Base-by-base conservation (phyloP, 2,113 vertebrate species). In the Urocitellus parryii region DNA sequence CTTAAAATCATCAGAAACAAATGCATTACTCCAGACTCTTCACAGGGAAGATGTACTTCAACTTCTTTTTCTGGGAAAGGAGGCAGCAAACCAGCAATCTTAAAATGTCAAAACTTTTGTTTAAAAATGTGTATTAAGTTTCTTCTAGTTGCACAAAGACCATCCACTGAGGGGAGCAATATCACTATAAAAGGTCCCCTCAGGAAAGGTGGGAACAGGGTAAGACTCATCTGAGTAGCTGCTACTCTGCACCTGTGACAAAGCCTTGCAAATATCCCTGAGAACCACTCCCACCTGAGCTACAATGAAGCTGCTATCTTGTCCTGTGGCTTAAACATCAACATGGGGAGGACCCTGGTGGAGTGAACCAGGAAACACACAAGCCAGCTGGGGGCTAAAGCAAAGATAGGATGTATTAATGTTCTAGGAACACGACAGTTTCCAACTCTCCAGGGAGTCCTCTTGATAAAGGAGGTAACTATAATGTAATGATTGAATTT, bases 201-300 rank as follows among this genome's bases (percentile, higher is more conserved):
- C 1, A 53, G 78, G 72, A 22, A 53, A 45, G 37, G 22, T 14
- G 70, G 86, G 17, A 63, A 51, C 20, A 42, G 81, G 7, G 56
- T 58, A 58, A 22, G 56, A 58, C 17, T 25, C 61, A 63, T 63
- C 24, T 24, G 34, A 63, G 67, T 56, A 18, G 72, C 72, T 39
- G 93, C 82, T 78, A 8, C 45, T 48, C 73, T 25, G 42, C 53
- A 68, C 87, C 74, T 73, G n/a, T 58, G 85, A 65, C 27, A 79
- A 67, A 29, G 72, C 74, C 78, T 91, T 45, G 77, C 67, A 22
- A 18, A 27, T 34, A 65, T 67, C 92, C 97, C 96, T 88, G 91
- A 96, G 95, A 87, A 68, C 61, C 32, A 11, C 56, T 94, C 81
- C 85, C 67, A 63, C 91, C 88, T 79, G 96, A 96, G 93, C 77